phyloP scores from a whole-genome alignment of 2,888 invertebrate species.

The Eledone cirrhosa region DNA sequence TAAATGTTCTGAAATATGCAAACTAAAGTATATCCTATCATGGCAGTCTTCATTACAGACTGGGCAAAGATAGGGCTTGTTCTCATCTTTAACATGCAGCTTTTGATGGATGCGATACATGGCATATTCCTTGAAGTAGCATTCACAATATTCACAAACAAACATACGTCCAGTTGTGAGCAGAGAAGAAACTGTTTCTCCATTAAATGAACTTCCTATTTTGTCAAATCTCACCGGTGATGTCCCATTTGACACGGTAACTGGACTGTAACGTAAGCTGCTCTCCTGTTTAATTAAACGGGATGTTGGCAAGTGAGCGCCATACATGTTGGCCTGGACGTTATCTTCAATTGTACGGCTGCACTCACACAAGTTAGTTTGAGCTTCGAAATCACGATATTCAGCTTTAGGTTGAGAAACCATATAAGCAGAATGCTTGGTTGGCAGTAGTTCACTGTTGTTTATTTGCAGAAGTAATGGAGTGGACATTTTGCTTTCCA shows the following conservation, averaged over 20 bases:
- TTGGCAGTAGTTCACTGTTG: constrained; percentile 8
- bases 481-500: constrained; percentile 1
- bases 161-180: constrained; percentile 53
- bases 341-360: constrained; percentile 20
- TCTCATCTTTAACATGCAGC: constrained; percentile 47
- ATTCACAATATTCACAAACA: constrained; percentile 57
- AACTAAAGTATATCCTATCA: constrained; percentile 55
- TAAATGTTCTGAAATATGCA: constrained; percentile 56
- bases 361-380: constrained; percentile 24
- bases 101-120: constrained; percentile 59
- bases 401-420: not conserved
- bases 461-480: constrained; percentile 17
- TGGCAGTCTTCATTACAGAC: constrained; percentile 57
- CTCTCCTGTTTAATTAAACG: constrained; percentile 4
- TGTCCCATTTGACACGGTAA: constrained; percentile 21
- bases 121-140: constrained; percentile 58
- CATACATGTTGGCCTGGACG: constrained; percentile 26
- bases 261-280: constrained; percentile 5
- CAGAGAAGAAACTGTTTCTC: constrained; percentile 51
- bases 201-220: constrained; percentile 10
- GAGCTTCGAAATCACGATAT: constrained; percentile 24
- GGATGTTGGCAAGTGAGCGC: constrained; percentile 17
- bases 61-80: constrained; percentile 52
- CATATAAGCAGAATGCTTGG: constrained; percentile 1
- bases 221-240: constrained; percentile 16